phyloP scores from a whole-genome alignment of 2,888 invertebrate genomes.

The Sinodicranocentrus sp. region DNA sequence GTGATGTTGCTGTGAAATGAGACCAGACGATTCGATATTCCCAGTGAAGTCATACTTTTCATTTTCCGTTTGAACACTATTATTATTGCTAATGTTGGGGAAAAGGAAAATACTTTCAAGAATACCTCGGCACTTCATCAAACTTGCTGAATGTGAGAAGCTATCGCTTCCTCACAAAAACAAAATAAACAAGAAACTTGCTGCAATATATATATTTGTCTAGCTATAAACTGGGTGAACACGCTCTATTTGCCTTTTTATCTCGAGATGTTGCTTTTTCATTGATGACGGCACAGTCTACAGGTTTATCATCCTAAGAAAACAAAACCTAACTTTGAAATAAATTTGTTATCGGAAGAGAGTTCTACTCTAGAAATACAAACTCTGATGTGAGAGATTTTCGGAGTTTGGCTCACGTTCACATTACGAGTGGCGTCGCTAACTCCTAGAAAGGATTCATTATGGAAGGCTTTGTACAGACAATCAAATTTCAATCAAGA shows the following conservation, averaged over 20 bases:
- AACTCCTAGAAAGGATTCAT: neutral
- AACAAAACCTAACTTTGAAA: too few relatives aligned
- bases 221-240: too few relatives aligned
- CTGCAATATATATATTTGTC: too few relatives aligned
- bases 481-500: too few relatives aligned
- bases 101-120: constrained; percentile 70
- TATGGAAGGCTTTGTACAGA: neutral
- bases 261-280: too few relatives aligned
- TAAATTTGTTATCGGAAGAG: too few relatives aligned
- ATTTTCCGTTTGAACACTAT: constrained; percentile 47
- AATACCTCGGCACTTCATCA: constrained; percentile 72
- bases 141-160: constrained; percentile 46
- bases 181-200: constrained; percentile 39
- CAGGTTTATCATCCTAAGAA: too few relatives aligned
- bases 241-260: too few relatives aligned
- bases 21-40: constrained; percentile 61
- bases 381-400: too few relatives aligned
- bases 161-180: constrained; percentile 4
- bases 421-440: neutral
- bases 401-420: neutral
- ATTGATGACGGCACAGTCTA: too few relatives aligned
- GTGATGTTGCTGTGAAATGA: constrained; percentile 58
- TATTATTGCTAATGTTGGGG: constrained; percentile 58
- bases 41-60: constrained; percentile 59
- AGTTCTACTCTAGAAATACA: too few relatives aligned